phyloP scores from a whole-genome alignment of 2,797 vertebrate species.

The Denticeps clupeoides region DNA sequence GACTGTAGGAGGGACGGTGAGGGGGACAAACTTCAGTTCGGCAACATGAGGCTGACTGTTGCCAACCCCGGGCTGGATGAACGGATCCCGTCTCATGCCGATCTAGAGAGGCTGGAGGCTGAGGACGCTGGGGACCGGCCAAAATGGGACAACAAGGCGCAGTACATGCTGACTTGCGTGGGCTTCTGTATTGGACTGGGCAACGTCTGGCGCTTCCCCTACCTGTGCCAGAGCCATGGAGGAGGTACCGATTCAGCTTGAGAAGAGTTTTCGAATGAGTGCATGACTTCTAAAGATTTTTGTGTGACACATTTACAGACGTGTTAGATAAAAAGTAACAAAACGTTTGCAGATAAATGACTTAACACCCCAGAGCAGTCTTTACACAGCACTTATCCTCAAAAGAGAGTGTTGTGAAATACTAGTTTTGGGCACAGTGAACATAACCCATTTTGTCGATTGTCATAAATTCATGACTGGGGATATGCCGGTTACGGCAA shows the following conservation, averaged over 20 bases:
- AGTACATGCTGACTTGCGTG: slow-evolving; percentile 89
- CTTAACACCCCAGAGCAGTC: too few species aligned
- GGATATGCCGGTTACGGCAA: too few species aligned
- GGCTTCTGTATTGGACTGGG: slow-evolving; percentile 91
- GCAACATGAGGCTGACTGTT: slow-evolving; percentile 60
- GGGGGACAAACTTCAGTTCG: too few species aligned
- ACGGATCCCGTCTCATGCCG: slow-evolving; percentile 64
- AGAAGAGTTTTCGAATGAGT: background rate
- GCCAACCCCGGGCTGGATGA: slow-evolving; percentile 80
- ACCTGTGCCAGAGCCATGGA: slow-evolving; percentile 86
- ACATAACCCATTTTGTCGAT: too few species aligned
- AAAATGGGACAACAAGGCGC: slow-evolving; percentile 91
- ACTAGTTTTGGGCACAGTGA: too few species aligned
- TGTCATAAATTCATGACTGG: too few species aligned
- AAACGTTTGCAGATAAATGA: background rate
- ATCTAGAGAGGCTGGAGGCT: slow-evolving; percentile 69
- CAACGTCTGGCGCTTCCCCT: slow-evolving; percentile 88
- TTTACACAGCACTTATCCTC: too few species aligned
- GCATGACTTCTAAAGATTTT: background rate
- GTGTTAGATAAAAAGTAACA: background rate
- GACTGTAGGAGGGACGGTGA: too few species aligned
- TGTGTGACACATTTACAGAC: background rate
- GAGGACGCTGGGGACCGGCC: slow-evolving; percentile 71
- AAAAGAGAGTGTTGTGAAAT: too few species aligned
- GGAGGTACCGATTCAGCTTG: slow-evolving; percentile 70